Evolutionary conservation across 2,113 vertebrate species (phyloP).

Genomic region (Melospiza melodia): DNA sequence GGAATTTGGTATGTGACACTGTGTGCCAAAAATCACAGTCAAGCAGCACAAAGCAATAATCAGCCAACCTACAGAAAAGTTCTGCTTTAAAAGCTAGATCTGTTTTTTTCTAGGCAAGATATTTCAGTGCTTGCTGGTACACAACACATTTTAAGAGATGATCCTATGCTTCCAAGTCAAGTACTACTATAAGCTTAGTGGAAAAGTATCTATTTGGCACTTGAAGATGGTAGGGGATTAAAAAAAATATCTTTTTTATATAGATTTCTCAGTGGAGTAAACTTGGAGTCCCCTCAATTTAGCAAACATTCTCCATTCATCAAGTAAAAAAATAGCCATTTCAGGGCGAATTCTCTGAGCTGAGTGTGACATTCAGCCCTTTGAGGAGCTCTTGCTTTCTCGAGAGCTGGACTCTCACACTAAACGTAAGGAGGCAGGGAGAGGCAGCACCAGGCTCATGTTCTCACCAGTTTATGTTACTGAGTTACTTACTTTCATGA

Average conservation of each 20-base stretch:
- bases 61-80: constrained; percentile 74
- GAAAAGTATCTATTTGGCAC: not conserved
- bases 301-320: not conserved
- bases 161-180: constrained; percentile 12
- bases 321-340: not conserved
- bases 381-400: not conserved
- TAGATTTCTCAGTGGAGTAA: not conserved
- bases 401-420: not conserved
- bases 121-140: constrained; percentile 34
- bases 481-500: not conserved
- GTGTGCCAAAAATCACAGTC: constrained; percentile 77
- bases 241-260: not conserved
- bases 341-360: not conserved
- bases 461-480: not conserved
- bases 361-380: not conserved
- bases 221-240: not conserved
- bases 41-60: constrained; percentile 74
- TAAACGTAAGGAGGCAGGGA: not conserved
- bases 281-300: not conserved
- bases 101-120: constrained; percentile 12
- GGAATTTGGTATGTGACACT: constrained; percentile 70
- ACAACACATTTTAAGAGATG: constrained; percentile 22
- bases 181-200: not conserved
- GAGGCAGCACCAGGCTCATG: not conserved
- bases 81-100: not conserved